Evolutionary conservation across 2,113 vertebrate species (phyloP).

Genomic region (Siniperca knerii): DNA sequence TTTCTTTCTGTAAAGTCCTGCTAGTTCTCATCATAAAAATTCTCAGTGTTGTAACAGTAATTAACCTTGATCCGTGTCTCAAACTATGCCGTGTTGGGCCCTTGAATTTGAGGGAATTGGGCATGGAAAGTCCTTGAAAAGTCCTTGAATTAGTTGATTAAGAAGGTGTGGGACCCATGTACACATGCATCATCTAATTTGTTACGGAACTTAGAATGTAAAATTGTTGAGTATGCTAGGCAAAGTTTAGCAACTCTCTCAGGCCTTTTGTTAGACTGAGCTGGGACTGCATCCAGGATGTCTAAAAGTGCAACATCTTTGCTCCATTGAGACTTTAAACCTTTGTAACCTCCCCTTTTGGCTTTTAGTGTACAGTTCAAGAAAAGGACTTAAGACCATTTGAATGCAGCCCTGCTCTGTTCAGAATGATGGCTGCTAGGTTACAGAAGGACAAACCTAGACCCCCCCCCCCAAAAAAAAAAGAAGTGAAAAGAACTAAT

Average conservation of each 20-base stretch:
- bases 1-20: no score
- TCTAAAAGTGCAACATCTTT: constrained; percentile 10
- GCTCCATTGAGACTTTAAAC: not conserved
- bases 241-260: constrained; percentile 2
- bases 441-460: constrained; percentile 37
- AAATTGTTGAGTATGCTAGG: constrained; percentile 31
- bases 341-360: constrained; percentile 6
- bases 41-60: no score
- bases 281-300: constrained; percentile 14
- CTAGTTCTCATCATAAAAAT: no score
- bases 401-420: constrained; percentile 41
- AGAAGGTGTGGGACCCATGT: no score
- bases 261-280: constrained; percentile 2
- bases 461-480: not conserved
- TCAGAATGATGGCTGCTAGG: constrained; percentile 42
- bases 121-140: no score
- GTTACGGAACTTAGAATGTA: constrained; percentile 1
- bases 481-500: not conserved
- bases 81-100: no score
- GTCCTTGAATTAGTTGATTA: no score
- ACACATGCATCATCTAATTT: constrained; percentile 5
- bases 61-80: no score
- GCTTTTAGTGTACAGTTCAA: constrained; percentile 1
- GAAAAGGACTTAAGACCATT: constrained; percentile 30
- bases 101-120: no score